Conservation (phyloP, 2,113 vertebrate species). For the Acrocephalus kingi region DNA sequence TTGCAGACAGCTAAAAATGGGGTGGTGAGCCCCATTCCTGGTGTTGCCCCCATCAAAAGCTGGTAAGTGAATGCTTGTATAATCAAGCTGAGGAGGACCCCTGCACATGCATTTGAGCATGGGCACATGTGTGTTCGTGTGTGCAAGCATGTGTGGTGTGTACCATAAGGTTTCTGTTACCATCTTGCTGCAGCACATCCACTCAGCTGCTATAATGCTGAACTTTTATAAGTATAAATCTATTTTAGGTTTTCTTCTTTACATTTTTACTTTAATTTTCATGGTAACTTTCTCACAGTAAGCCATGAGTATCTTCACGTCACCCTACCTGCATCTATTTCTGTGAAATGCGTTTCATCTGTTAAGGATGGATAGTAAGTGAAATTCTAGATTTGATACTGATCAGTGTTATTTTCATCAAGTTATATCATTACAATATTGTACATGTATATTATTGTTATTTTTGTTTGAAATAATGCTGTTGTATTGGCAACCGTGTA, state of each 20-base stretch:
- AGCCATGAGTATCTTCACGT: neutral
- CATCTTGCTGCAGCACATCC: neutral
- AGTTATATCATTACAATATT: conserved; percentile 1
- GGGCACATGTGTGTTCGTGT: neutral
- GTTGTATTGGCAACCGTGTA: neutral
- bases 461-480: conserved; percentile 57
- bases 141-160: neutral
- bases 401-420: conserved; percentile 49
- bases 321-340: neutral
- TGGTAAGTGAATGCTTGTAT: neutral
- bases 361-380: conserved; percentile 33
- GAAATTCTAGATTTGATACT: conserved; percentile 13
- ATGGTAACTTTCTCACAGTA: neutral
- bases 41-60: neutral
- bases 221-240: neutral
- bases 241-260: neutral
- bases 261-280: neutral
- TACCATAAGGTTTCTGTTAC: neutral
- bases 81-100: neutral
- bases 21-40: neutral
- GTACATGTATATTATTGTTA: conserved; percentile 44
- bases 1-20: neutral
- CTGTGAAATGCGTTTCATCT: conserved; percentile 28
- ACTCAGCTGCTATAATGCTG: neutral
- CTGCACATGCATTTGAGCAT: neutral